Evolutionary conservation across 2,797 vertebrate genomes (phyloP).

Genomic region (Limosa lapponica): DNA sequence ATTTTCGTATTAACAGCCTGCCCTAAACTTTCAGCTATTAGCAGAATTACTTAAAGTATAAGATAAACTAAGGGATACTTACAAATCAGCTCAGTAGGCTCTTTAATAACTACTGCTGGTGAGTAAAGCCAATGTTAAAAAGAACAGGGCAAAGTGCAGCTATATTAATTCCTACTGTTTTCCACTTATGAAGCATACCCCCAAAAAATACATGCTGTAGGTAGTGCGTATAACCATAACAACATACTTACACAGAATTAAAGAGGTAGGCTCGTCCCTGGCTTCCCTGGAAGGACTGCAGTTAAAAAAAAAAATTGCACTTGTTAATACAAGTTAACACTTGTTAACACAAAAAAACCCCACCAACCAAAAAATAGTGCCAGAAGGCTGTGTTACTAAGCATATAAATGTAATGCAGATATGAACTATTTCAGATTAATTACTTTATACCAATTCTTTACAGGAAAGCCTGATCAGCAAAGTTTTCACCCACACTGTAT

Average conservation of each 20-base stretch:
- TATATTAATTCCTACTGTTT: not conserved
- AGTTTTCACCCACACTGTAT: not conserved
- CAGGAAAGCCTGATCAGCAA: not conserved
- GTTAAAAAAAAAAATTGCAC: not conserved
- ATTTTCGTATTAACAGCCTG: not conserved
- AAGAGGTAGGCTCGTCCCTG: constrained; percentile 98
- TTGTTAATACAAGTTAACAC: not conserved
- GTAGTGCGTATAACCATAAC: not conserved
- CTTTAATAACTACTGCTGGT: not conserved
- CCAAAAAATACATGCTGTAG: not conserved
- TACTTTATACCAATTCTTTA: not conserved
- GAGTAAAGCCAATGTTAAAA: not conserved
- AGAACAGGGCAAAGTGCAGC: not conserved
- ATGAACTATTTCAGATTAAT: not conserved
- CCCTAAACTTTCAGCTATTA: not conserved
- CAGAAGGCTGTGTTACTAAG: not conserved
- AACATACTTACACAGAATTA: constrained; percentile 93
- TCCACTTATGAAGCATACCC: not conserved
- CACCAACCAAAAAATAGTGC: not conserved
- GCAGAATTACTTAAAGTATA: not conserved
- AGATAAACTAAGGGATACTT: not conserved
- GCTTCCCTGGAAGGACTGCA: constrained; percentile 97
- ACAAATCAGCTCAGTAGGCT: not conserved
- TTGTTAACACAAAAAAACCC: not conserved
- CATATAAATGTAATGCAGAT: not conserved